phyloP scores from a whole-genome alignment of 2,888 invertebrate species.

The Antheraea yamamai region DNA sequence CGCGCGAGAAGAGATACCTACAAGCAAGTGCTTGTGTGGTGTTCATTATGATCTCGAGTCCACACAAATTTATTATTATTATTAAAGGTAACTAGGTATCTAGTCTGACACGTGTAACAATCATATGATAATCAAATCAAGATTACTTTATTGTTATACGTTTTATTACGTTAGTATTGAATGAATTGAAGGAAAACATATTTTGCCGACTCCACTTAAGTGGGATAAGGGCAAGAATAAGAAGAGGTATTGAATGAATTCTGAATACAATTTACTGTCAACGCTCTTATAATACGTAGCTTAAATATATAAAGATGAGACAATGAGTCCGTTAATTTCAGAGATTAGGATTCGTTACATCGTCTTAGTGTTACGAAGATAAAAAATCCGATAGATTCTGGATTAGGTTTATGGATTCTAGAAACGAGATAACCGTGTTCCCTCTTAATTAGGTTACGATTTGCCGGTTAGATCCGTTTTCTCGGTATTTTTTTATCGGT shows the following conservation, averaged over 20 bases:
- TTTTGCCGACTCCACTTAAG: too few relatives aligned
- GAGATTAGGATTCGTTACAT: not conserved
- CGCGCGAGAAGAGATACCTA: too few relatives aligned
- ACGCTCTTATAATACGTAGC: not conserved
- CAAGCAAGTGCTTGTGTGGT: too few relatives aligned
- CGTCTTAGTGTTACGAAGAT: slow-evolving; percentile 24
- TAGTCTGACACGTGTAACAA: too few relatives aligned
- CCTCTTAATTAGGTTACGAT: slow-evolving; percentile 56
- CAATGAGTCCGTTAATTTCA: not conserved
- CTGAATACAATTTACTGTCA: not conserved
- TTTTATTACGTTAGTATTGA: too few relatives aligned
- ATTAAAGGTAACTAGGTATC: not conserved
- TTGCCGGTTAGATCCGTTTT: slow-evolving; percentile 34
- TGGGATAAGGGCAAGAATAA: too few relatives aligned
- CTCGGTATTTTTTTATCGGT: slow-evolving; percentile 41
- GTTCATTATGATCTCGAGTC: too few relatives aligned
- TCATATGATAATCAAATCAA: too few relatives aligned
- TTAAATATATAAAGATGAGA: not conserved
- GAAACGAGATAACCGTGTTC: slow-evolving; percentile 66
- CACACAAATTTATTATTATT: too few relatives aligned
- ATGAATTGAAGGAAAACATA: too few relatives aligned
- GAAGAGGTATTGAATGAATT: not conserved
- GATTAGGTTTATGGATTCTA: slow-evolving; percentile 22
- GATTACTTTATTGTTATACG: too few relatives aligned
- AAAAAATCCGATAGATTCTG: slow-evolving; percentile 28